These are phyloP conservation scores for Sinhomidia bicolor DNA, from an alignment of 2,888 invertebrate genomes.

Conservation along the genomic window DNA sequence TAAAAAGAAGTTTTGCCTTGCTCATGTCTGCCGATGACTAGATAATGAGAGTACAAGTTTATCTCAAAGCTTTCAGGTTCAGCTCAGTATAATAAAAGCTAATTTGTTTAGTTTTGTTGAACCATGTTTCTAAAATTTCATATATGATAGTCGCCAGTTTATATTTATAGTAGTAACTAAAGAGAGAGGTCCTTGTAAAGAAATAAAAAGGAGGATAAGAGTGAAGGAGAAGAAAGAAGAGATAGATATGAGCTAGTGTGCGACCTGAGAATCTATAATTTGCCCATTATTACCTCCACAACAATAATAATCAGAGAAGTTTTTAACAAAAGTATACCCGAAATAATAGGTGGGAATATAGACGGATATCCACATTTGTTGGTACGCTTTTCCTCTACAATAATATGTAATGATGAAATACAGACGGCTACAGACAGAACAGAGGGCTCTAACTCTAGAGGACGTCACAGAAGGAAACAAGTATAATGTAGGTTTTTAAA, in stretches of 20 bases:
- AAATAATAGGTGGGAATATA: constrained; percentile 41
- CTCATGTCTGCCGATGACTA: neutral
- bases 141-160: neutral
- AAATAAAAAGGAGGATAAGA: neutral
- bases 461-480: constrained; percentile 38
- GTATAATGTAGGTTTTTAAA: constrained; percentile 49
- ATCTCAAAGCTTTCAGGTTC: neutral
- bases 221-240: neutral
- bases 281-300: constrained; percentile 19
- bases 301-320: neutral
- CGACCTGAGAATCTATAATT: constrained; percentile 33
- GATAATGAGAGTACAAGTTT: neutral
- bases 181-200: neutral
- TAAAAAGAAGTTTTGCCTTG: neutral
- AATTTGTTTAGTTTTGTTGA: constrained; percentile 26
- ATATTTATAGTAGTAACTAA: neutral
- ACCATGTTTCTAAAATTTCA: neutral
- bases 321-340: constrained; percentile 11
- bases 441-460: too few species aligned
- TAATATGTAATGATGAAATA: neutral
- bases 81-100: neutral
- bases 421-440: neutral
- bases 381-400: constrained; percentile 9
- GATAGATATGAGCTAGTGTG: neutral
- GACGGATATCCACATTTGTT: constrained; percentile 43